These are phyloP conservation scores for Camptogramma bilineatum DNA, from an alignment of 2,888 invertebrate species.

Conservation along the genomic window DNA sequence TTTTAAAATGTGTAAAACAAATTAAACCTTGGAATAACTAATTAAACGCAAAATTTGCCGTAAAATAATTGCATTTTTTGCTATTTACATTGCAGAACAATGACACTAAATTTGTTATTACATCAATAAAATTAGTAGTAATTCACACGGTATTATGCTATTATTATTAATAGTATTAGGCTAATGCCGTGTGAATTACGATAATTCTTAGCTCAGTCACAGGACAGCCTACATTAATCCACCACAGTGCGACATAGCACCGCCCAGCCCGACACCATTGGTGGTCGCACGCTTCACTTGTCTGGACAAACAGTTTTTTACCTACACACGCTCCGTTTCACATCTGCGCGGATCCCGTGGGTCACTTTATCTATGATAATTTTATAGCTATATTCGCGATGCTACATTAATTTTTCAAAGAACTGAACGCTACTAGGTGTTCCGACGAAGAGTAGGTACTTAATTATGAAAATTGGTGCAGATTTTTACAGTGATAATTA, in stretches of 20 bases:
- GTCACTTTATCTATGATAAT: constrained; percentile 40
- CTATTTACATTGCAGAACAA: no score
- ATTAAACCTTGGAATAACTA: no score
- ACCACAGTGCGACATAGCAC: constrained; percentile 31
- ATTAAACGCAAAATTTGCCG: no score
- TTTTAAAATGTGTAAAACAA: no score
- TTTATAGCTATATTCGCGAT: constrained; percentile 32
- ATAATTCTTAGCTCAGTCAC: no score
- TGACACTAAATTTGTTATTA: no score
- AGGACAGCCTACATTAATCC: no score
- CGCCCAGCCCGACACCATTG: constrained; percentile 51
- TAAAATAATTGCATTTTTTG: no score
- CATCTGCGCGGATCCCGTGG: constrained; percentile 30
- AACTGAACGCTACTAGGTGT: constrained; percentile 12
- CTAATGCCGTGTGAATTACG: no score
- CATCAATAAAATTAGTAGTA: no score
- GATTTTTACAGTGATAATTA: constrained; percentile 4
- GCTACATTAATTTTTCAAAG: constrained; percentile 36
- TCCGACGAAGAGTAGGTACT: constrained; percentile 8
- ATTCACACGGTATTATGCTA: no score
- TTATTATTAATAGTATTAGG: no score
- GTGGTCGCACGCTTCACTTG: constrained; percentile 54
- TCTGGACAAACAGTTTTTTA: constrained; percentile 47
- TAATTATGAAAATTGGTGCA: constrained; percentile 19
- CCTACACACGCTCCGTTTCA: constrained; percentile 40